These are phyloP conservation scores for Gallinago jamesoni DNA, from an alignment of 2,113 vertebrate genomes.

Conservation along the genomic window DNA sequence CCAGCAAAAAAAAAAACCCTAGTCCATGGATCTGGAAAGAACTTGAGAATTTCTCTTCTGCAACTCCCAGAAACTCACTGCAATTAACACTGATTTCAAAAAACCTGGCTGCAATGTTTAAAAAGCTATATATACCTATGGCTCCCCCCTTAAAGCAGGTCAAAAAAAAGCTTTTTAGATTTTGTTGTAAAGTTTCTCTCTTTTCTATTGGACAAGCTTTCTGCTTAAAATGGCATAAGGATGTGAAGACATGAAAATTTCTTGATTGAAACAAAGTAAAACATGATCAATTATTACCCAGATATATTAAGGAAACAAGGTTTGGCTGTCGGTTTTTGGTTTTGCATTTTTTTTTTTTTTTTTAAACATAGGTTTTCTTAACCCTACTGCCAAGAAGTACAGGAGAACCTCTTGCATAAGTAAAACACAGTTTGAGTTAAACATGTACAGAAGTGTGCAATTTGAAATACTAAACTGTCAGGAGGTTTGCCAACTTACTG, in stretches of 20 bases:
- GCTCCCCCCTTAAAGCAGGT: not conserved
- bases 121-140: rapidly evolving
- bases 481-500: not conserved
- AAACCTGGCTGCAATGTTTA: rapidly evolving
- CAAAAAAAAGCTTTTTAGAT: not conserved
- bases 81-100: not conserved
- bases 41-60: not conserved
- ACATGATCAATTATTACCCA: not conserved
- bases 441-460: rapidly evolving
- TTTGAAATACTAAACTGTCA: not conserved
- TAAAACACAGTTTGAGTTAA: not conserved
- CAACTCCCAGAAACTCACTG: not conserved
- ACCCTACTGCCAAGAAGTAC: not conserved
- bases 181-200: not conserved
- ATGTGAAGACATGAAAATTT: rapidly evolving
- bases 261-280: not conserved
- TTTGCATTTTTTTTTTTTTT: not conserved
- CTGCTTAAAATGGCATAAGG: not conserved
- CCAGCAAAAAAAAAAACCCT: not conserved
- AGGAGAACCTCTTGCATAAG: not conserved
- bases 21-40: not conserved
- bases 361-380: not conserved
- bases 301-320: not conserved
- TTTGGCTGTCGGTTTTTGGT: no score
- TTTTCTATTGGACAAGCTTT: not conserved